Base-by-base conservation (phyloP, 2,113 vertebrate species). In the Myrmecophaga tridactyla region DNA sequence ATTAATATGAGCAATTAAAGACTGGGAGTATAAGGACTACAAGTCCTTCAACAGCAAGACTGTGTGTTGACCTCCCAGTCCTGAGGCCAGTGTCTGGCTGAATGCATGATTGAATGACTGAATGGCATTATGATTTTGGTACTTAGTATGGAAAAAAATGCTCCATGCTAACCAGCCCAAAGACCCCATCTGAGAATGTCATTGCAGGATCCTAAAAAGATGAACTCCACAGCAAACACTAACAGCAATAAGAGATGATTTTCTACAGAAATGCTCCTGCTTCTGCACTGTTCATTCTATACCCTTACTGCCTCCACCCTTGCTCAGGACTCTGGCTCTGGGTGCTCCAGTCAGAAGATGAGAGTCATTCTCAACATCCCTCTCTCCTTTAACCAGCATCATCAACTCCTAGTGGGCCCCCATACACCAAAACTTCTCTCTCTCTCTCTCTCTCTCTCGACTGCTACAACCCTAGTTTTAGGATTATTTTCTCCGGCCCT, bases 191-290 rank as follows among this genome's bases (percentile, higher is more conserved):
- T n/a, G 31, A 51, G 41, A 20, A 43, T 1, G 6, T 39, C 46
- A 43, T 39, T 20, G 12, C n/a, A 27, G 56, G 17, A 36, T 43
- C n/a, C 63, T 60, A 15, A 5, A 2, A 43, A 56, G 48, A 39
- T 48, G 1, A 72, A 63, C 36, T 63, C 6, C 56, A 23, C 7
- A 1, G 25, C 72, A 46, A 14, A 73, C 39, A 41, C 25, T 7
- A 46, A 23, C 46, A 41, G 34, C 70, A 36, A 39, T 13, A 27
- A 41, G 75, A 85, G 29, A 15, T 5, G 12, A 56, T 0, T 5
- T 4, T 34, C 7, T 0, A 3, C 18, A 25, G 25, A 62, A 21
- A 6, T 11, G 9, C 4, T 1, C 34, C 29, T 12, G 1, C 23
- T 82, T 93, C 69, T 36, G 7, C 34, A 1, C 46, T 21, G 41